phyloP scores from a whole-genome alignment of 2,113 vertebrate species.

The Heliornis fulica region DNA sequence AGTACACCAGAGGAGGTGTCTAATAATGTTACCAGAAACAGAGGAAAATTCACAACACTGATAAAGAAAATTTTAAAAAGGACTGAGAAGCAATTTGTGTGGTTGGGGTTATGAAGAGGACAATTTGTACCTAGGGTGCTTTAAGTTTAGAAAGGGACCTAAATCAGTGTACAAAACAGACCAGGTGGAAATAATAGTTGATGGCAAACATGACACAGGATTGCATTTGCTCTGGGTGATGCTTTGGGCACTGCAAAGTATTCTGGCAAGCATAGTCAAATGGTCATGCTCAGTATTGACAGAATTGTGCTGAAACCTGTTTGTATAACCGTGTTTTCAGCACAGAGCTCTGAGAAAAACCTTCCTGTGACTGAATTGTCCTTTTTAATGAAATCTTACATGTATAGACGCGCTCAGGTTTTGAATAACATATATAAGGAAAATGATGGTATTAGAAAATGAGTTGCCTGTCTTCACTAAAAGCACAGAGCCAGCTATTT shows the following conservation, averaged over 20 bases:
- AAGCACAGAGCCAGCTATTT: background rate
- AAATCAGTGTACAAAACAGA: background rate
- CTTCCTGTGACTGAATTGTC: background rate
- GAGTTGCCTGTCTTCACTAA: background rate
- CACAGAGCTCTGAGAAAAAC: background rate
- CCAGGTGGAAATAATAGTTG: background rate
- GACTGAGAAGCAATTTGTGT: background rate
- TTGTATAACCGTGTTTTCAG: background rate
- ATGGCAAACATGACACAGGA: background rate
- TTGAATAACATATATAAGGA: background rate
- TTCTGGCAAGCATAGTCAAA: accelerated
- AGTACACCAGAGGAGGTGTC: background rate
- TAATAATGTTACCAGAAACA: background rate
- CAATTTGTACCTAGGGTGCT: background rate
- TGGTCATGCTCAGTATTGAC: background rate
- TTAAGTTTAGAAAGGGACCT: background rate
- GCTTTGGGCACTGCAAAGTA: background rate
- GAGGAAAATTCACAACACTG: background rate
- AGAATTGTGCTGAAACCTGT: background rate
- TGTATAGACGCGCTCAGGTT: background rate
- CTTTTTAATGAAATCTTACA: background rate
- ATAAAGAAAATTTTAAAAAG: background rate
- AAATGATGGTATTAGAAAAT: background rate
- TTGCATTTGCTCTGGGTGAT: background rate
- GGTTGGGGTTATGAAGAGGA: background rate